These are phyloP conservation scores for Mus spretus DNA, from an alignment of 2,797 vertebrate genomes.

Conservation along the genomic window DNA sequence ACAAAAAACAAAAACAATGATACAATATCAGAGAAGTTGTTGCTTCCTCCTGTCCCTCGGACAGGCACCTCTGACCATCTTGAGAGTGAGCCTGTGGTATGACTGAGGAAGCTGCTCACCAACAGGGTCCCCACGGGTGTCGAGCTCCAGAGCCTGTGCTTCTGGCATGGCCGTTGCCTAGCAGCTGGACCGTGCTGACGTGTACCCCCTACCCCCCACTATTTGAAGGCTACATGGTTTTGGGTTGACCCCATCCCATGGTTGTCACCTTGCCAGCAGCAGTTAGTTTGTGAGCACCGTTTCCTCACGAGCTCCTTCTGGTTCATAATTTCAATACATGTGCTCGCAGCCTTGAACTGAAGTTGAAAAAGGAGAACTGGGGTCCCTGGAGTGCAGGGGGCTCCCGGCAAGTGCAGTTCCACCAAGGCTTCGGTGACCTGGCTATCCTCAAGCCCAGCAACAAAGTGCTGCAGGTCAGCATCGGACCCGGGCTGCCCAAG, in stretches of 20 bases:
- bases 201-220: not conserved
- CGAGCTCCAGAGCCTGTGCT: not conserved
- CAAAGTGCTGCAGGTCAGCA: conserved; percentile 98
- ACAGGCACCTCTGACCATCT: not conserved
- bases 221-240: not conserved
- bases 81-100: not conserved
- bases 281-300: accelerated
- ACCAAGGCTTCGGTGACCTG: conserved; percentile 94
- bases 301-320: not conserved
- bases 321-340: accelerated
- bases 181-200: not conserved
- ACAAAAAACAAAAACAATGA: not conserved
- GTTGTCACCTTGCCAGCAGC: not conserved
- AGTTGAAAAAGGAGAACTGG: conserved; percentile 99
- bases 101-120: not conserved
- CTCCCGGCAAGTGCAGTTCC: conserved; percentile 95
- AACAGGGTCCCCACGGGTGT: not conserved
- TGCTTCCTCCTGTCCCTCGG: not conserved
- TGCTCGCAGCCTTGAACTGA: conserved; percentile 95
- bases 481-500: conserved; percentile 96
- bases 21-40: not conserved
- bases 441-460: conserved; percentile 94
- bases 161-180: not conserved
- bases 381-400: conserved; percentile 95
- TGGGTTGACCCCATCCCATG: not conserved